Evolutionary conservation across 2,113 vertebrate genomes (phyloP).

Genomic region (Melanerpes formicivorus): DNA sequence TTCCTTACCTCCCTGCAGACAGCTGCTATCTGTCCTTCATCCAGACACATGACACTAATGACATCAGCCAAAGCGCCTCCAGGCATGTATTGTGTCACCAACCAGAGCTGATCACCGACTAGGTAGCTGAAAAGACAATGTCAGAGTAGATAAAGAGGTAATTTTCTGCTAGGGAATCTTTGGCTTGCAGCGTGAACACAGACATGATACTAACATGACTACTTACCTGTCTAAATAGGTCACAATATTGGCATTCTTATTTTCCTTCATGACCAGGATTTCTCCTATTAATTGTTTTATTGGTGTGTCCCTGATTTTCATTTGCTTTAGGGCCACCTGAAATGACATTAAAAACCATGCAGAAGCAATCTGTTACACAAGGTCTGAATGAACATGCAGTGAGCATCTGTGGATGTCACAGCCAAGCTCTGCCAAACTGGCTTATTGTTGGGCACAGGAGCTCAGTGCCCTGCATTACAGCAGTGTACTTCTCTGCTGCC

Average conservation of each 20-base stretch:
- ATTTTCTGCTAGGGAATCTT: background rate
- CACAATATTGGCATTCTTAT: constrained; percentile 98
- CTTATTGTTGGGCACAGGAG: background rate
- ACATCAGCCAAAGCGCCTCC: constrained; percentile 96
- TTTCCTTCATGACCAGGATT: constrained; percentile 99
- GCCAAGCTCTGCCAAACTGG: background rate
- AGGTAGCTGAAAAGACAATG: constrained; percentile 84
- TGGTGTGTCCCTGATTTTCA: constrained; percentile 97
- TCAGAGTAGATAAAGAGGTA: background rate
- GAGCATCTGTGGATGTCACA: background rate
- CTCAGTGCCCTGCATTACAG: background rate
- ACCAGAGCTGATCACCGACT: constrained; percentile 96
- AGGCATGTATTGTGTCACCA: constrained; percentile 98
- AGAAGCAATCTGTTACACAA: background rate
- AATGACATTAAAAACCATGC: constrained; percentile 42
- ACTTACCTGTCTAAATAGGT: constrained; percentile 98
- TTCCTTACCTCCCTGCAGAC: constrained; percentile 95
- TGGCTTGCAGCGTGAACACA: background rate
- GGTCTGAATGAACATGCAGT: background rate
- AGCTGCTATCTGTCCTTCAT: constrained; percentile 97
- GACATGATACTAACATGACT: background rate
- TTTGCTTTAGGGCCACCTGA: constrained; percentile 99
- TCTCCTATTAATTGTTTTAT: constrained; percentile 96
- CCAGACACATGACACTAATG: constrained; percentile 97
- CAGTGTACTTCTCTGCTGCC: background rate